Evolutionary conservation across 2,113 vertebrate genomes (phyloP), one percentile per base, ranked within the genome.

Genomic region (Brienomyrus longianalis): DNA sequence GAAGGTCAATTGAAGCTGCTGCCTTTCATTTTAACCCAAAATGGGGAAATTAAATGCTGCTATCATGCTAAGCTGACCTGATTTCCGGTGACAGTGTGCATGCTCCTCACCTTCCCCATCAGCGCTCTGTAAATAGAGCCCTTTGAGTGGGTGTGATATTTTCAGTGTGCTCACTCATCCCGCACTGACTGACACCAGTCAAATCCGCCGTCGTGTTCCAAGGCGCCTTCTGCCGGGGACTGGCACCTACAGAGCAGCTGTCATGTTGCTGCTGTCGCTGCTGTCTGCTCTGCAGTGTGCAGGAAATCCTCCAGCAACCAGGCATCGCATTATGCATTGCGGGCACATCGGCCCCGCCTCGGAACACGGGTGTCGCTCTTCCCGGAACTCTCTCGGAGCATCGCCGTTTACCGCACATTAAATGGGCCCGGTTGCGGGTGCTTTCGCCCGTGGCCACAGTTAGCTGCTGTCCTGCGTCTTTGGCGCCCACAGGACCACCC

Each of bases 151-250:
- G 89, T 27, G 80, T 89, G 80, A 59, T 85, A 13, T 21, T 84
- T 45, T 84, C 31, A 59, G 80, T 48, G 39, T 47, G 77, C 51
- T 85, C 80, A 85, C 35, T 85, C 89, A 43, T 31, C 23, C 74
- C n/a, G 47, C 86, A 84, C 91, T 52, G 88, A 92, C 91, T 93
- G 94, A 91, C 93, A 93, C 74, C 91, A 92, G 94, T 93, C 94
- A 95, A 54, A 86, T 43, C 48, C 70, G 80, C 88, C 62, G 89
- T 91, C 74, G 74, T 52, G 83, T 88, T 88, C 62, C 51, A 80
- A 39, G 88, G 62, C 50, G 90, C 91, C 89, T 90, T 89, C 89
- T 50, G 86, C 52, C 52, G 52, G 86, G 90, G 89, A 52, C 87
- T 50, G 85, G 23, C 1, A 77, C 89, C 88, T 74, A 85, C 90